Base-by-base conservation (phyloP, 2,888 invertebrate genomes). In the Mesorhabditis belari region DNA sequence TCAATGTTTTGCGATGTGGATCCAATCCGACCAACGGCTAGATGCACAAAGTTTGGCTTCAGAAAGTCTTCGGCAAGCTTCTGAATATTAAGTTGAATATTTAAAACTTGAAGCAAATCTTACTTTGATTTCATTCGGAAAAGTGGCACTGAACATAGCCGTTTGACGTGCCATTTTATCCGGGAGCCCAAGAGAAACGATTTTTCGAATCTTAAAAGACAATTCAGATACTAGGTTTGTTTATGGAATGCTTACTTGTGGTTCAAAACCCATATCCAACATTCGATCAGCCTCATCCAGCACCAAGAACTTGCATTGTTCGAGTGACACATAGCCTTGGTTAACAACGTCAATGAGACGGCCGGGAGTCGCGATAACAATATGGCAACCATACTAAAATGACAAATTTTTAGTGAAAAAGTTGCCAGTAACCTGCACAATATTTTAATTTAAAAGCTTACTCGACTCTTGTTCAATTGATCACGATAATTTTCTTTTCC, bases 211-310 rank as follows among this genome's bases (percentile, higher is more conserved):
- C 58, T 35, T 17, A 35, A 35, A 17, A 17, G n/a, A 17, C 44
- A 49, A 57, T 24, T 35, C n/a, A 35, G 12, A 35, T 35, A 35
- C 12, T 35, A 17, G 44, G 44, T 35, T 35, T 35, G 12, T 35
- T 35, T n/a, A n/a, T 88, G 88, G 65, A n/a, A n/a, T n/a, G 44
- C 12, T 67, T 52, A 75, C 76, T 85, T 99, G 98, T 1, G 96
- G 93, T 84, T 98, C 98, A 85, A 99, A 99, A 77, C 98, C 98
- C 98, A 99, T 98, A 84, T 96, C 98, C 77, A 99, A 86, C 98
- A 98, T 99, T 61, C 98, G 88, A 85, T 99, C 98, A 65, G 98
- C 98, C 85, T 98, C 98, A 84, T 99, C 98, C 65, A 99, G 86
- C 58, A 98, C 93, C 66, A 98, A 85, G 81, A 89, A 96, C 65